Conservation (phyloP, 1,140 invertebrate species). For the Drosophila micromelanica region DNA sequence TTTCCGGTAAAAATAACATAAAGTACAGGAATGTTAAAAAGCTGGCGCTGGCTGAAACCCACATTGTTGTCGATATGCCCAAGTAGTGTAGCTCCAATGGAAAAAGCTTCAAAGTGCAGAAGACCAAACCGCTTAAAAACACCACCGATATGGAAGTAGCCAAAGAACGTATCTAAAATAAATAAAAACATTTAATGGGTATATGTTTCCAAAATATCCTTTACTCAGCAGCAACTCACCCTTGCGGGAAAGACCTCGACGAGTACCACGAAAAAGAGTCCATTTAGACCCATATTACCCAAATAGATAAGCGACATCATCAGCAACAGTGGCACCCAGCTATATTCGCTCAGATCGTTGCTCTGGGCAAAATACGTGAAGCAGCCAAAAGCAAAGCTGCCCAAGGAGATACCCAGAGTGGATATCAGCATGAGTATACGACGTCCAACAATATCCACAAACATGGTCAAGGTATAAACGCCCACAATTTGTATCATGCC, state of each 20-base stretch:
- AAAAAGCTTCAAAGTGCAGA: constrained; percentile 63
- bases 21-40: constrained; percentile 69
- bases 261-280: constrained; percentile 71
- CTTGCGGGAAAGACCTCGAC: constrained; percentile 77
- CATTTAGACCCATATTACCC: constrained; percentile 70
- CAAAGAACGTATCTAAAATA: constrained; percentile 59
- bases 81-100: constrained; percentile 56
- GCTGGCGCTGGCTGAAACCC: constrained; percentile 54
- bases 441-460: constrained; percentile 78
- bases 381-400: constrained; percentile 64
- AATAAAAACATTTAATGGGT: background rate
- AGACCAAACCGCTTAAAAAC: constrained; percentile 56
- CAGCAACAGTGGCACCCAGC: constrained; percentile 72
- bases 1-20: constrained; percentile 87
- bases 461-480: constrained; percentile 67
- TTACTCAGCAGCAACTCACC: constrained; percentile 36
- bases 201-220: no score
- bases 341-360: constrained; percentile 47
- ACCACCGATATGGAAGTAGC: constrained; percentile 67
- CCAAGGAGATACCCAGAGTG: constrained; percentile 66
- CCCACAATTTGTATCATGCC: constrained; percentile 85
- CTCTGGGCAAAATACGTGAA: constrained; percentile 57
- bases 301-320: constrained; percentile 68
- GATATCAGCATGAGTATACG: constrained; percentile 77
- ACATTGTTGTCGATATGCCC: constrained; percentile 66